Evolutionary conservation across 2,888 invertebrate species (phyloP), one percentile per base, ranked within the genome.

Genomic region (Clanis bilineata): DNA sequence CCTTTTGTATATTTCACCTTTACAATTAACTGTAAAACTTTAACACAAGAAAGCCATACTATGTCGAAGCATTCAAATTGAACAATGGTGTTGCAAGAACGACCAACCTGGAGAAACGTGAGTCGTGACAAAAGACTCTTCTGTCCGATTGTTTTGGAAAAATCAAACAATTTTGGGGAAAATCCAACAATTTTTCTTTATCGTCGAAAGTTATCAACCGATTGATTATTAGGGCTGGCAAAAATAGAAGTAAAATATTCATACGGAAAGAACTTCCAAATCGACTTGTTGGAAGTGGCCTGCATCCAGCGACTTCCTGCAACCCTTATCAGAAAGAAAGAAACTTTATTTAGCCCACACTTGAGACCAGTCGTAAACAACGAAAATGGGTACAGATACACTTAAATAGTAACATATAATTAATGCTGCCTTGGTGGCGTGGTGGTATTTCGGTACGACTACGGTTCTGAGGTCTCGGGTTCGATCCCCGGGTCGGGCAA

Each of bases 141-240:
- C 18, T 32, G n/a, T 32, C 32, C 15, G 51, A 51, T 32, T 32
- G 32, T 32, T 44, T 18, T n/a, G n/a, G n/a, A n/a, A n/a, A n/a
- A n/a, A n/a, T n/a, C n/a, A 15, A 28, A 28, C 51, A 51, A 51
- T 51, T 51, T 51, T 18, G 18, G 1, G 9, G 21, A 43, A 44
- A 43, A 44, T 22, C 43, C 15, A 44, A 43, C 59, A 54, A 55
- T 59, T 57, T 45, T 44, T 51, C 32, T 28, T 32, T 18, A 9
- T 51, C 32, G 51, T 32, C 32, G 32, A 51, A 32, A 51, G 51
- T 32, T 51, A 18, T 51, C 51, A 21, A 32, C 47, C 25, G 18
- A 51, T 51, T 32, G 51, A 10, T 28, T 51, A 1, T n/a, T 51
- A 51, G 51, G 51, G 51, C 28, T 51, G 51, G 41, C 7, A 41